These are phyloP conservation scores for Ictalurus punctatus DNA, from an alignment of 2,113 vertebrate genomes.

Conservation along the genomic window DNA sequence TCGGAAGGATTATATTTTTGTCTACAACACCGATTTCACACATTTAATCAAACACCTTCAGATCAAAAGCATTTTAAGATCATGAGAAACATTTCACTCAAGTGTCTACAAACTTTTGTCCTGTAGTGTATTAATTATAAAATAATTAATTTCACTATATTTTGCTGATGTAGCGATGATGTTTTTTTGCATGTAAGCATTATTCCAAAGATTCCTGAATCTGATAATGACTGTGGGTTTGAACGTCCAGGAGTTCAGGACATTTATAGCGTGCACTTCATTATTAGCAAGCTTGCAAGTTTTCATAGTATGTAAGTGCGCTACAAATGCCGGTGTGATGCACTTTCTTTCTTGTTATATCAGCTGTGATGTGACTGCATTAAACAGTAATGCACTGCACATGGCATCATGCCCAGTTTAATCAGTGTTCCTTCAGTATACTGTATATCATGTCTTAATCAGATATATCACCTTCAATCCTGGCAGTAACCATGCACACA, in stretches of 20 bases:
- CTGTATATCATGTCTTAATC: background rate
- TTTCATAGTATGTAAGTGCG: background rate
- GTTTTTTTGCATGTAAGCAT: background rate
- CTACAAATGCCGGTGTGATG: background rate
- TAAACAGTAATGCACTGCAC: background rate
- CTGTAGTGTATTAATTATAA: no score
- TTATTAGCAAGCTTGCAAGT: background rate
- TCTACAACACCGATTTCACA: no score
- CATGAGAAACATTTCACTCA: no score
- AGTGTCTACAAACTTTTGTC: no score
- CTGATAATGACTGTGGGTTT: background rate
- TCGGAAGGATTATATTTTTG: no score
- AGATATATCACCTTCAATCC: no score
- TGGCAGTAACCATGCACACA: background rate
- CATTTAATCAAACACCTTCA: no score
- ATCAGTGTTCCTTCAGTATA: background rate
- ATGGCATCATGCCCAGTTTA: background rate
- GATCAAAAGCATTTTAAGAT: no score
- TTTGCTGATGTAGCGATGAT: background rate
- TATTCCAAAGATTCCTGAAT: background rate
- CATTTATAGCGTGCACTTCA: background rate
- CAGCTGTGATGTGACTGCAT: background rate
- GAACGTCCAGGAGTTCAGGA: background rate
- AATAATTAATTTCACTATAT: background rate
- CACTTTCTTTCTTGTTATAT: background rate